Base-by-base conservation (phyloP, 1,140 invertebrate species). In the Hycleus phaleratus region DNA sequence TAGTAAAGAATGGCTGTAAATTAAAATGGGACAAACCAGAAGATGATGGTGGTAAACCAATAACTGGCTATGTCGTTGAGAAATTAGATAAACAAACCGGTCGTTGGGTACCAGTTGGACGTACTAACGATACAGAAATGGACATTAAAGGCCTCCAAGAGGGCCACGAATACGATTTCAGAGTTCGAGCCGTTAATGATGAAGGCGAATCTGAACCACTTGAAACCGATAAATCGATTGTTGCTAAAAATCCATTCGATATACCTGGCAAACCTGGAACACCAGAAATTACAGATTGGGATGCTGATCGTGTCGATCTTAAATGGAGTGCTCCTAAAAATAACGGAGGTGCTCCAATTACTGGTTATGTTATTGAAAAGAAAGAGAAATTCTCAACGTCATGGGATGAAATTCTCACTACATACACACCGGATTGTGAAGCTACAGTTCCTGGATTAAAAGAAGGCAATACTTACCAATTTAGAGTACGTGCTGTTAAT, bases 151-250 rank as follows among this genome's bases (percentile, higher is more conserved):
- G 93, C 46, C 80, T 98, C 45, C 85, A 89, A 68, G 92, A 95
- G 73, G 93, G 93, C 18, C 92, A 97, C 71, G 90, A 95, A 68
- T 98, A 98, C 75, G 86, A 95, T 74, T 98, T 98, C 79, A 82
- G 95, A 62, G 95, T 99, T 0, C 95, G 91, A 71, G 96, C 97
- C n/a, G 83, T 98, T 45, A 99, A 99, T 70, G 91, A 95, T 49
- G 94, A 98, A 78, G 97, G 97, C 3, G 93, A 96, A 77, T 96
- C 94, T 24, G 95, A 98, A 68, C 93, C 95, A 18, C 72, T 98
- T 46, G 88, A 91, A 67, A 93, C 95, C 9, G 92, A 93, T 42
- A 83, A 85, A 69, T 77, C 86, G 0, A 91, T 87, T 42, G 70
- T 86, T 18, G 94, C 95, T 39, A 98, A 97, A 77, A 97, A 97